Base-by-base conservation (phyloP, 2,888 invertebrate species). In the Noctuana brunneofusca region DNA sequence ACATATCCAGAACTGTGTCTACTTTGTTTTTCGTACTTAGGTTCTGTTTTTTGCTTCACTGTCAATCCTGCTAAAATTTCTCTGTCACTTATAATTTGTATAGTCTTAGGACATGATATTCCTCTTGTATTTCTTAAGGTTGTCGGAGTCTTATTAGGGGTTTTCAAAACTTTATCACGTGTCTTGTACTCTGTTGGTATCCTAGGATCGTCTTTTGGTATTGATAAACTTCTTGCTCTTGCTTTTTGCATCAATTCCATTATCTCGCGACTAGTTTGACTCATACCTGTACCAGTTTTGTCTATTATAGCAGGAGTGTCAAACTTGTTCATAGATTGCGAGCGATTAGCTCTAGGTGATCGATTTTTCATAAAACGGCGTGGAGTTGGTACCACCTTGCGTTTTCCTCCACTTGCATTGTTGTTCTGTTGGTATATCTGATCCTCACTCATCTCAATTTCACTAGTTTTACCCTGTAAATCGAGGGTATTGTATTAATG, bases 391-490 rank as follows among this genome's bases (percentile, higher is more conserved):
- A 84, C 76, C 54, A 83, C 80, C 76, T 82, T 92, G 55, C 91
- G 89, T 71, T 79, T 88, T 49, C 79, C 68, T 58, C 68, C 73
- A 69, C 75, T 76, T 64, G 75, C 72, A 68, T 74, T 69, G 64
- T 70, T 65, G 73, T 75, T 80, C 67, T 79, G 81, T 72, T 83
- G 83, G 67, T 74, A 76, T 65, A 68, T 73, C 78, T 86, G 88
- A 76, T 92, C 92, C 74, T 92, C 92, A 84, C 92, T 92, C 92
- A 92, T 91, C 79, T 92, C 92, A 88, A 92, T 92, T 79, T 92
- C 92, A 91, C 92, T 92, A 84, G 91, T 92, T 76, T 90, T 91
- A 83, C 80, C 91, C 92, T 92, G 91, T 75, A 90, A 91, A 91
- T 66, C 38, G 64, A 14, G 58, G 66, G 38, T 49, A 62, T 56